phyloP scores from a whole-genome alignment of 2,113 vertebrate species.

The Zapus hudsonius region DNA sequence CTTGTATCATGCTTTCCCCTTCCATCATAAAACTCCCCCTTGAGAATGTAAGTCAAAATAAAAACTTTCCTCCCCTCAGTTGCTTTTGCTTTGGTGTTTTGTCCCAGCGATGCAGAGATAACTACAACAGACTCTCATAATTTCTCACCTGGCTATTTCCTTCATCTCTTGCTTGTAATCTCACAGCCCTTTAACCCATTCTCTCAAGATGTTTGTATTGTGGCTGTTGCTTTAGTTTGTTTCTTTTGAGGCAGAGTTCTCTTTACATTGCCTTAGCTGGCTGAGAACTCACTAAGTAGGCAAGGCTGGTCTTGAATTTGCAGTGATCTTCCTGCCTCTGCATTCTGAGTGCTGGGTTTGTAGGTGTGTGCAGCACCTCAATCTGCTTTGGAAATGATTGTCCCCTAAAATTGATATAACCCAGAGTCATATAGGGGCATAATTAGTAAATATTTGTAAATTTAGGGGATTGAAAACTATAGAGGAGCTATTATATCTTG shows the following conservation, averaged over 20 bases:
- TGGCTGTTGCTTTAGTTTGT: not conserved
- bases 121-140: too few relatives aligned
- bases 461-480: not conserved
- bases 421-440: not conserved
- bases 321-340: not conserved
- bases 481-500: not conserved
- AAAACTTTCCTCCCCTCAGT: too few relatives aligned
- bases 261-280: not conserved
- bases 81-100: too few relatives aligned
- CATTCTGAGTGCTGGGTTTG: not conserved
- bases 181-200: not conserved
- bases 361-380: not conserved
- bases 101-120: too few relatives aligned
- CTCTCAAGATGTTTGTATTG: not conserved
- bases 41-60: too few relatives aligned
- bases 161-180: not conserved
- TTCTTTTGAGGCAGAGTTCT: not conserved
- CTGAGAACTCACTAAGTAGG: not conserved
- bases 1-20: too few relatives aligned
- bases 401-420: slow-evolving; percentile 15
- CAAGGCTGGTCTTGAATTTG: not conserved
- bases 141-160: not conserved
- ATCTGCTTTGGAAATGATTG: slow-evolving; percentile 34
- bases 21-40: too few relatives aligned
- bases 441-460: not conserved